A percentile compares a stretch with the other conserved stretches of the same genome.
These are phyloP conservation scores for Periphyllus acericola DNA, from an alignment of 2,888 invertebrate genomes.

Conservation along the genomic window DNA sequence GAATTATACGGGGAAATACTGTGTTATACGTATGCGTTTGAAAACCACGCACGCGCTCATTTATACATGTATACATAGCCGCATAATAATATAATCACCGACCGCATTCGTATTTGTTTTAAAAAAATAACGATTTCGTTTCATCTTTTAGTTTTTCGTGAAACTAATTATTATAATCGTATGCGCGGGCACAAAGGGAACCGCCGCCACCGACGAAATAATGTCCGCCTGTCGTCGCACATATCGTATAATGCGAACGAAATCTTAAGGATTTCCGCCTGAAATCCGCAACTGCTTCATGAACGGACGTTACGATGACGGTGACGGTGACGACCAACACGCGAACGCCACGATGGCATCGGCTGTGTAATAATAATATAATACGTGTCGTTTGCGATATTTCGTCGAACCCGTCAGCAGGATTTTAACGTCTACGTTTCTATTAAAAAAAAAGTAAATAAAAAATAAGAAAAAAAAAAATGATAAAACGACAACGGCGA, in stretches of 20 bases:
- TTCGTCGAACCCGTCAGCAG: constrained; percentile 45
- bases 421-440: constrained; percentile 49
- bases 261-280: constrained; percentile 49
- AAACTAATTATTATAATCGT: constrained; percentile 57
- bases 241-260: constrained; percentile 26
- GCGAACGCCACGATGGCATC: background rate
- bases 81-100: constrained; percentile 20
- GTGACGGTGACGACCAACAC: background rate
- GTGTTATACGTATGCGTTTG: constrained; percentile 4
- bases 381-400: background rate
- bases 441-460: constrained; percentile 12
- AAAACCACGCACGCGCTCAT: background rate
- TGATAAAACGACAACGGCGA: too few relatives aligned
- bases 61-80: background rate
- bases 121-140: constrained; percentile 31
- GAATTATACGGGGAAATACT: background rate
- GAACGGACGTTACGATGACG: background rate
- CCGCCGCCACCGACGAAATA: constrained; percentile 14
- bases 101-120: constrained; percentile 48
- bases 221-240: constrained; percentile 33
- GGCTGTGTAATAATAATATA: background rate
- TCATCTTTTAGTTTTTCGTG: constrained; percentile 27
- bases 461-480: background rate
- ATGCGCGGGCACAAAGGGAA: constrained; percentile 42
- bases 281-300: constrained; percentile 30